Percentiles rank a stretch among this genome's conserved stretches.
Conservation (phyloP, 2,797 vertebrate genomes). For the Antrozous pallidus region DNA sequence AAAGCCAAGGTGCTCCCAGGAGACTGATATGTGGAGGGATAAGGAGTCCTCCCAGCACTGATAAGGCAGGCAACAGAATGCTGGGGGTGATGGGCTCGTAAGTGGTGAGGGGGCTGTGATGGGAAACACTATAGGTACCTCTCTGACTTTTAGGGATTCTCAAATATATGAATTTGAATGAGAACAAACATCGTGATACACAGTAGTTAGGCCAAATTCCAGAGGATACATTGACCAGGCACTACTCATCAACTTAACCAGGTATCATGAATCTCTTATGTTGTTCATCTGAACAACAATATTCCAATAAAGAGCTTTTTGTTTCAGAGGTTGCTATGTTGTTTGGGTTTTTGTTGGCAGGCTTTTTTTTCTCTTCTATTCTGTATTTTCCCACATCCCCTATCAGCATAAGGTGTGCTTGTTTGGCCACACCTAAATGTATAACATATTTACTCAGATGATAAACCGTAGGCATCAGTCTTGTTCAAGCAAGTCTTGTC, state of each 20-base stretch:
- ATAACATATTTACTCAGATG: background rate
- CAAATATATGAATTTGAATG: background rate
- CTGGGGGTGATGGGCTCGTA: no score
- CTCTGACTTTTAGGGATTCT: background rate
- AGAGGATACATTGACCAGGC: background rate
- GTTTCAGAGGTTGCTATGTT: background rate
- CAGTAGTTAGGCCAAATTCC: background rate
- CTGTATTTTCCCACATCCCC: background rate
- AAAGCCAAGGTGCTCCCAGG: background rate
- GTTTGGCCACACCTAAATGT: slow-evolving; percentile 30
- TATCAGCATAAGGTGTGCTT: background rate
- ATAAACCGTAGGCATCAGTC: background rate
- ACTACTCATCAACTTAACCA: slow-evolving; percentile 2
- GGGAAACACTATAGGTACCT: background rate
- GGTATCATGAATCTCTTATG: background rate
- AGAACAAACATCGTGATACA: background rate
- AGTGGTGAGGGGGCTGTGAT: background rate
- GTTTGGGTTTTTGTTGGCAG: background rate
- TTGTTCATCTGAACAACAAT: slow-evolving; percentile 3
- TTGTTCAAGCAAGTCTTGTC: slow-evolving; percentile 52
- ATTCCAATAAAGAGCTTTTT: slow-evolving; percentile 12
- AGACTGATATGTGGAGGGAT: background rate
- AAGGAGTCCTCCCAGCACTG: background rate
- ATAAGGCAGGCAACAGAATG: background rate
- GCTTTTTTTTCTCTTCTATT: background rate